These are phyloP conservation scores for Leptinotarsa juncta DNA, from an alignment of 2,888 invertebrate species.

Conservation along the genomic window DNA sequence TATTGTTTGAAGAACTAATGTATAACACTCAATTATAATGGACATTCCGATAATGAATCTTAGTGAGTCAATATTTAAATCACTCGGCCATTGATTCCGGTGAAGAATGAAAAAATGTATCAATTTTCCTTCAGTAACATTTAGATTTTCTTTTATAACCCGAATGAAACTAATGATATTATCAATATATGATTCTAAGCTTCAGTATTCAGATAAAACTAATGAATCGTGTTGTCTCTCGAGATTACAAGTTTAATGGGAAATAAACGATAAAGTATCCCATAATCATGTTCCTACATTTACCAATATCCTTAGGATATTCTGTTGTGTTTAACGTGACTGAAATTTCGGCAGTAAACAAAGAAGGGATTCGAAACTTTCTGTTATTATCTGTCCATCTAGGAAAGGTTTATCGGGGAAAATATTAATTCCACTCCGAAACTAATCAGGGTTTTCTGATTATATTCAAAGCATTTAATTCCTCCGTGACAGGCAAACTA, in stretches of 20 bases:
- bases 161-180: no score
- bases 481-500: no score
- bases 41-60: no score
- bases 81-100: no score
- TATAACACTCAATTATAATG: no score
- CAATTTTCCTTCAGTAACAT: no score
- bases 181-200: background rate
- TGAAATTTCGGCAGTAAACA: conserved; percentile 46
- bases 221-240: background rate
- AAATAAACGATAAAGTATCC: conserved; percentile 1
- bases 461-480: background rate
- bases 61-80: no score
- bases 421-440: background rate
- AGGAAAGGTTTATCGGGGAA: background rate
- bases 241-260: background rate
- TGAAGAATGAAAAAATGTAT: no score
- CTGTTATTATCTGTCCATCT: background rate
- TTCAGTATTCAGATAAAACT: background rate
- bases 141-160: no score
- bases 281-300: background rate
- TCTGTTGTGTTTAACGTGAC: conserved; percentile 53
- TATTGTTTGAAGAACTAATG: no score
- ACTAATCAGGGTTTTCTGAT: background rate
- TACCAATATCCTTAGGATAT: conserved; percentile 49
- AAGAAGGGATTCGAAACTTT: conserved; percentile 36